Base-by-base conservation (phyloP, 2,113 vertebrate species). In the Procavia capensis region DNA sequence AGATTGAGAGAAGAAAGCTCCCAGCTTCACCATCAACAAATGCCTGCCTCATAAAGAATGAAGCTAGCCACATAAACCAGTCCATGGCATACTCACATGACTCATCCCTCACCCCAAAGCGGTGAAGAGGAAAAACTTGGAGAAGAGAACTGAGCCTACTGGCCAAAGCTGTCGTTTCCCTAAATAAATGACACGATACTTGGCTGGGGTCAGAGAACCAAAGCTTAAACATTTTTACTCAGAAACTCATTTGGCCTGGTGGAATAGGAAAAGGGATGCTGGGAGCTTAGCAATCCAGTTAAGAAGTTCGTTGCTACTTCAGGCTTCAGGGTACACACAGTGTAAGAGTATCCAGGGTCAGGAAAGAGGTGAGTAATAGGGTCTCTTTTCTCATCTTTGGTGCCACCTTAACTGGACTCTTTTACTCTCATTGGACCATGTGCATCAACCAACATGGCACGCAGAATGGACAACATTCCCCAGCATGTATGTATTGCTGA, bases 361-460 rank as follows among this genome's bases (percentile, higher is more conserved):
- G 68, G 27, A 95, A 25, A 90, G 45, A 27, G 9, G 20, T 17
- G 59, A 94, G 31, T 29, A 50, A 27, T n/a, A 94, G 31, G 57
- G 94, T 81, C 92, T 96, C 50, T 27, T 94, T 88, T 92, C 93
- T 91, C 72, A 93, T 92, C 96, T 95, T 93, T 96, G 95, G 93
- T 97, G 84, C 9, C 43, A 76, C 70, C 90, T 97, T 29, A 80
- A 92, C 85, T 8, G 92, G 95, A 91, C 34, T 8, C 93, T 85
- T 84, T 70, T 76, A 61, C 43, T 11, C 45, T 54, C 66, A 47
- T 0, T 45, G 54, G 41, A 63, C 34, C 50, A 59, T 4, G 0
- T 5, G 22, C 36, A 47, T 34, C 72, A 27, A 50, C 41, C 80
- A 90, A 45, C 22, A 19, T 9, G 50, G 45, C 43, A 47, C 82